These are phyloP conservation scores for Polia nebulosa DNA, from an alignment of 2,888 invertebrate species.

Conservation along the genomic window DNA sequence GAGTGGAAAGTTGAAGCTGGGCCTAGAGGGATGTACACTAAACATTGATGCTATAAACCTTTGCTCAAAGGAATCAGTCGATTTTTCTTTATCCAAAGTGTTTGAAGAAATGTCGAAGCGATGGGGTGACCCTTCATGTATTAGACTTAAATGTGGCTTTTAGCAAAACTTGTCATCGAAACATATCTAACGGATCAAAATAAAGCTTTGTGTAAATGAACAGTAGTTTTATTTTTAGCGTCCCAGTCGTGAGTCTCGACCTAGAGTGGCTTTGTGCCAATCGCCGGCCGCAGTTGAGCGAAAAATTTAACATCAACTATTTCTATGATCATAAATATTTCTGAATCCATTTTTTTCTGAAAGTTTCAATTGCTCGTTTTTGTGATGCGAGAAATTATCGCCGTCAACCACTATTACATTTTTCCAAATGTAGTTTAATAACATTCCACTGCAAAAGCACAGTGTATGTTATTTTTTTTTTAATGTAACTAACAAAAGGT, in stretches of 20 bases:
- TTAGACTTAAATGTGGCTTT: background rate
- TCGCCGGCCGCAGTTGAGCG: conserved; percentile 11
- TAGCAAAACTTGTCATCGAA: conserved; percentile 51
- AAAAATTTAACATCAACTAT: conserved; percentile 56
- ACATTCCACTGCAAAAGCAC: background rate
- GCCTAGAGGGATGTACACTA: background rate
- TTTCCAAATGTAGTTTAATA: background rate
- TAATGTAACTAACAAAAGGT: too few relatives aligned
- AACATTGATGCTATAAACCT: background rate
- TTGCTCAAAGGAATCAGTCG: background rate
- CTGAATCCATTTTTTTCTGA: conserved; percentile 41
- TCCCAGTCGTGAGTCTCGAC: conserved; percentile 12
- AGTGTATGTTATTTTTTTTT: too few relatives aligned
- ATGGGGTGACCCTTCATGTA: background rate
- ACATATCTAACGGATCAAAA: conserved; percentile 68
- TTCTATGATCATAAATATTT: conserved; percentile 47
- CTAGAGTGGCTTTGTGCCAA: conserved; percentile 60
- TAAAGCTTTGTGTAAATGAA: conserved; percentile 70
- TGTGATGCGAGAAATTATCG: background rate
- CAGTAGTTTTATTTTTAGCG: conserved; percentile 56
- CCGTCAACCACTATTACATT: background rate
- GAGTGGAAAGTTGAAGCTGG: background rate
- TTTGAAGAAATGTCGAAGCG: background rate
- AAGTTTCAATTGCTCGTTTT: background rate
- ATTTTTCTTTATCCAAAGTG: background rate